Base-by-base conservation (phyloP, 1,140 invertebrate genomes). In the Vollenhovia emeryi region DNA sequence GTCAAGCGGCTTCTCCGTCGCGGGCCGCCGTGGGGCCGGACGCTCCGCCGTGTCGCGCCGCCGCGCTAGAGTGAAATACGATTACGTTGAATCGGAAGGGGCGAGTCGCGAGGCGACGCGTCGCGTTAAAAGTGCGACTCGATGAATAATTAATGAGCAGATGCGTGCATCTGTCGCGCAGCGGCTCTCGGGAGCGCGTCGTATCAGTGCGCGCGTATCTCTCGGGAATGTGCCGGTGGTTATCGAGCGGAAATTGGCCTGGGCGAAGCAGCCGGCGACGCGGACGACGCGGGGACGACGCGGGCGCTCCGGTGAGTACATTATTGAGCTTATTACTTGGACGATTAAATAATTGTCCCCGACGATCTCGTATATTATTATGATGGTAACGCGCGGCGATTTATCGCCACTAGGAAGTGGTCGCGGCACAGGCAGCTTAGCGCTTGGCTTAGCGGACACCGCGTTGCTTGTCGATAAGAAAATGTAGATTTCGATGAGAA, bases 111-210 rank as follows among this genome's bases (percentile, higher is more conserved):
- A 27, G n/a, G n/a, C n/a, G n/a, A n/a, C 50, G 33, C 15, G 13
- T 27, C 33, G 33, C 15, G 4, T 75, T 40, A 43, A 75, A 30
- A 59, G 3, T 40, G 15, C 21, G 7, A 18, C 11, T 7, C 24
- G 24, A 9, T 76, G 27, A 76, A 62, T 76, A 76, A 76, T 76
- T 76, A 76, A 62, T 45, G 45, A 60, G 55, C 55, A 60, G 21
- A 75, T 33, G 52, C 55, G 15, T 2, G 18, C 15, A 9, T 45
- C 11, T 45, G n/a, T n/a, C 45, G 24, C 52, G 15, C 43, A n/a
- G 13, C 0, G 6, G 43, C 15, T 60, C 60, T 75, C 33, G 8
- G 5, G 6, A 75, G 52, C 43, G 15, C 40, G 1, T n/a, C n/a
- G n/a, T 75, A 60, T n/a, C 15, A 27, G 55, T 13, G 24, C n/a